Base-by-base conservation (phyloP, 2,888 invertebrate genomes). In the Ellobium chinense region DNA sequence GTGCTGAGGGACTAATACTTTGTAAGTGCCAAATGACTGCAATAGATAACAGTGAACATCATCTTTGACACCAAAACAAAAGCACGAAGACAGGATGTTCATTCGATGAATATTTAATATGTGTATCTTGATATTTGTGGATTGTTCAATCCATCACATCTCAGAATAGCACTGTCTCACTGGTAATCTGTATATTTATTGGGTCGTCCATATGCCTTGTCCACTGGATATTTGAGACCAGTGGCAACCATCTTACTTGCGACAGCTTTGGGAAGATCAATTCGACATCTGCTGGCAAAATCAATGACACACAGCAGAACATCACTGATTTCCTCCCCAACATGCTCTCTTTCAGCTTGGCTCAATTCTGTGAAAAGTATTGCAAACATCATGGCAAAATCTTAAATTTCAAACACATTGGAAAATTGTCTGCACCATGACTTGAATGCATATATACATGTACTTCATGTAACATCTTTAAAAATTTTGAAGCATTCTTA, bases 271-370 rank as follows among this genome's bases (percentile, higher is more conserved):
- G 93, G 92, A 2, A 94, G 88, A 82, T 94, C 93, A 37, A 94
- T 88, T 27, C 88, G 87, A 86, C 93, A 93, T 75, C 89, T 89
- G 56, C 93, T 91, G 27, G 93, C 92, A 39, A 94, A 86, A 58
- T 93, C 87, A 14, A 93, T 83, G 36, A 93, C 86, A 79, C 93
- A 93, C 12, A 93, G 84, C 7, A 93, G 84, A 9, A 93, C 91
- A 85, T 94, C 94, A 84, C 93, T 92, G 79, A 93, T 81, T 82
- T 94, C 93, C 78, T 94, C 91, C 0, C 89, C 93, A 12, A 93
- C 88, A 76, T 92, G 91, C 4, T 87, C 86, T 80, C 87, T 90
- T 78, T 93, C 93, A 34, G 89, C 85, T 9, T 89, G 90, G 9
- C 90, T 87, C 87, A 93, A 92, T 78, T 91, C 93, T 92, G n/a